Evolutionary conservation across 2,797 vertebrate species (phyloP).

Genomic region (Poeciliopsis turneri): DNA sequence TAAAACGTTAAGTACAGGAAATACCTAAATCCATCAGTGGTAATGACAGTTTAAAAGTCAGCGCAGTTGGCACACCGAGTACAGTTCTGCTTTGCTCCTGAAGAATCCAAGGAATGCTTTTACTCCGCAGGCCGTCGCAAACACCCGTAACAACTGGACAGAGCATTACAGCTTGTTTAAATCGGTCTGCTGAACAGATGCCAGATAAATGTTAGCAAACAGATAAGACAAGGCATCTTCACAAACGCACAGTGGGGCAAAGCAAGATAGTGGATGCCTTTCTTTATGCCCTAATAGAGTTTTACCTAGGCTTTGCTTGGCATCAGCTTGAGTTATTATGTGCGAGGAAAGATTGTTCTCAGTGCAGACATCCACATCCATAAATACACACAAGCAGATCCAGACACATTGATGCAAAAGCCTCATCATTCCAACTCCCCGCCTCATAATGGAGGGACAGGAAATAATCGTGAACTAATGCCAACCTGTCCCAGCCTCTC

Average conservation of each 20-base stretch:
- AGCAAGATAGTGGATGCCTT: constrained; percentile 20
- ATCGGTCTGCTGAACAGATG: constrained; percentile 64
- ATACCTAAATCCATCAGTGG: constrained; percentile 26
- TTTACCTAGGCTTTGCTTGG: constrained; percentile 39
- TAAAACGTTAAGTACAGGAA: constrained; percentile 8
- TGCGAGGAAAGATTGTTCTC: constrained; percentile 36
- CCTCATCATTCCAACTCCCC: constrained; percentile 56
- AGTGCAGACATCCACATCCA: constrained; percentile 41
- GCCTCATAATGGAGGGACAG: constrained; percentile 36
- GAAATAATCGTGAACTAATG: constrained; percentile 58
- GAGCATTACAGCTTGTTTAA: constrained; percentile 48
- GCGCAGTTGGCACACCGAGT: constrained; percentile 39
- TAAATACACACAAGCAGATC: constrained; percentile 40
- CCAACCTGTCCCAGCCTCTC: constrained; percentile 35
- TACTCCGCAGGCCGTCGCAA: constrained; percentile 69
- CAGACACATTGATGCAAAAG: constrained; percentile 31
- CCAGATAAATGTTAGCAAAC: constrained; percentile 39
- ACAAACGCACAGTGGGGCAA: constrained; percentile 13
- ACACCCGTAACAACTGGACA: constrained; percentile 55
- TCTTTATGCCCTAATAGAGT: constrained; percentile 66
- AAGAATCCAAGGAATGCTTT: constrained; percentile 79
- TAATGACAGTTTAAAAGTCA: constrained; percentile 29
- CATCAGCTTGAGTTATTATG: constrained; percentile 64
- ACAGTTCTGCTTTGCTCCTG: constrained; percentile 65
- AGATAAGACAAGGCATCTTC: constrained; percentile 11